phyloP scores from a whole-genome alignment of 2,113 vertebrate species.

The Poecile atricapillus region DNA sequence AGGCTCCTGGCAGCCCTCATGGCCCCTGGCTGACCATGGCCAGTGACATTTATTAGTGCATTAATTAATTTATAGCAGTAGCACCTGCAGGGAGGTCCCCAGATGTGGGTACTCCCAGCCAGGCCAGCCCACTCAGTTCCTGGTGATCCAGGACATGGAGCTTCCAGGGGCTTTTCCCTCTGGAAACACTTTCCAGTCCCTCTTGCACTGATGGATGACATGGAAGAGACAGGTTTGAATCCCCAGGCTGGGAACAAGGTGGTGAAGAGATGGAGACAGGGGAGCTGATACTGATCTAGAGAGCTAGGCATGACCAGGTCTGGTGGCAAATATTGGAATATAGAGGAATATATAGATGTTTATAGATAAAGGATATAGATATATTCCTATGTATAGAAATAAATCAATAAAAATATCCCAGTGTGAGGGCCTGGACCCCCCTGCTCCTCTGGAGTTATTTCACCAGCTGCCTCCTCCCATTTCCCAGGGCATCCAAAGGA shows the following conservation, averaged over 20 bases:
- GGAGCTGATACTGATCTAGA: too few relatives aligned
- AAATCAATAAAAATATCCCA: background rate
- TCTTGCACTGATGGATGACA: background rate
- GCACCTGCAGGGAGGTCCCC: background rate
- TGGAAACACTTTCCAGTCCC: background rate
- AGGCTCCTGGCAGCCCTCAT: background rate
- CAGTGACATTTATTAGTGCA: background rate
- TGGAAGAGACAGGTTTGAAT: background rate
- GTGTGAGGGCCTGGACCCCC: background rate
- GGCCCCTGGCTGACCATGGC: background rate
- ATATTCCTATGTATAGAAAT: background rate
- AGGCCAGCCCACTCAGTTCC: background rate
- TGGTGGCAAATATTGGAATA: background rate
- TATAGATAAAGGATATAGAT: too few relatives aligned
- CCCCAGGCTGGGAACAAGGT: background rate
- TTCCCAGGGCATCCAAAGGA: background rate
- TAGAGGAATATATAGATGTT: background rate
- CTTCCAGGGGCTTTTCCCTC: background rate
- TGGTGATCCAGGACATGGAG: background rate
- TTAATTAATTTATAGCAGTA: background rate
- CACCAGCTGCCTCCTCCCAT: background rate
- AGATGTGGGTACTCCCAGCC: background rate
- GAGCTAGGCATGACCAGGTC: background rate
- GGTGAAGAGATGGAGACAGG: rapidly evolving
- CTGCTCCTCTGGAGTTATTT: background rate